Conservation (phyloP, 2,113 vertebrate species). For the Labeo rohita region DNA sequence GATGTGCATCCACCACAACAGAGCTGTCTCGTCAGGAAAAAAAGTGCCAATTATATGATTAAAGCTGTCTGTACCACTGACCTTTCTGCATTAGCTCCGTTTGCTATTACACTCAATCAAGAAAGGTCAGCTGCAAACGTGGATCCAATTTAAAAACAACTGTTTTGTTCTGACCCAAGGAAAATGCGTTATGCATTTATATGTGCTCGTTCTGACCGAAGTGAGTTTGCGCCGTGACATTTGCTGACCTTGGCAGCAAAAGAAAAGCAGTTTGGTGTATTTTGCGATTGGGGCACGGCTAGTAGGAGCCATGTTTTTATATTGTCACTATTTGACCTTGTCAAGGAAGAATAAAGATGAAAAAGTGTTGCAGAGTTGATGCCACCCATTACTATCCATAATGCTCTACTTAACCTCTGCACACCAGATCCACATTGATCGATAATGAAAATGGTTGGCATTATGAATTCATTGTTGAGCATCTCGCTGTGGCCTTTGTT, state of each 20-base stretch:
- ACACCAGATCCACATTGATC: constrained; percentile 10
- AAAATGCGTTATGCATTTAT: constrained; percentile 47
- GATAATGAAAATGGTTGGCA: constrained; percentile 43
- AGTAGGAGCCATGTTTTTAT: background rate
- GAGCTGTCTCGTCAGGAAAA: constrained; percentile 57
- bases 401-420: constrained; percentile 45
- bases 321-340: constrained; percentile 23
- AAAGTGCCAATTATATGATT: constrained; percentile 79
- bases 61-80: constrained; percentile 76
- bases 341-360: constrained; percentile 25
- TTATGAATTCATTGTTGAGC: constrained; percentile 29
- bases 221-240: constrained; percentile 43
- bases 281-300: background rate
- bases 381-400: constrained; percentile 23
- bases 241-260: background rate
- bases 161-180: constrained; percentile 47
- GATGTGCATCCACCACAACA: constrained; percentile 53
- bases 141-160: constrained; percentile 69
- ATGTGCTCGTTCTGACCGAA: constrained; percentile 16
- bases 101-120: constrained; percentile 79
- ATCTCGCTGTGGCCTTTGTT: background rate
- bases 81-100: constrained; percentile 82
- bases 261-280: constrained; percentile 13
- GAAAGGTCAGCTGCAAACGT: constrained; percentile 79
- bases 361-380: background rate